These are phyloP conservation scores for Idaea aversata DNA, from an alignment of 2,888 invertebrate species.

Conservation along the genomic window DNA sequence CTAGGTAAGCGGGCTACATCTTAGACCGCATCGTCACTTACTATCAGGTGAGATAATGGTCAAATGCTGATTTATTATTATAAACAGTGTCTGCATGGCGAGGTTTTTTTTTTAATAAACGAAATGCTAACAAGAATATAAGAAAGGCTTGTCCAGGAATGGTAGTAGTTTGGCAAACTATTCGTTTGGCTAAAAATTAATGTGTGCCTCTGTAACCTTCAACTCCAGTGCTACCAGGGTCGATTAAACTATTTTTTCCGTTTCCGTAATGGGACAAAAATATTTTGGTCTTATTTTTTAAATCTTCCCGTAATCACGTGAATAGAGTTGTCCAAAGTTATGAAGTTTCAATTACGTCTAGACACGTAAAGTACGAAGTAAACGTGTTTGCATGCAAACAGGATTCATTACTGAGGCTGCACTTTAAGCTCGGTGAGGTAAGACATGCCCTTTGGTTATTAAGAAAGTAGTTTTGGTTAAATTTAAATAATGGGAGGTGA, in stretches of 20 bases:
- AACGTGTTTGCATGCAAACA: constrained; percentile 66
- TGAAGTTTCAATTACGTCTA: constrained; percentile 2
- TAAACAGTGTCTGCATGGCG: not conserved
- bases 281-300: not conserved
- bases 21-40: too few relatives aligned
- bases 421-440: not conserved
- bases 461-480: not conserved
- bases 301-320: not conserved
- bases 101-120: not conserved
- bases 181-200: too few relatives aligned
- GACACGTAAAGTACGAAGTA: constrained; percentile 39
- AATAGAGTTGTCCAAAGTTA: not conserved
- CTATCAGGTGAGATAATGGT: too few relatives aligned
- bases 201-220: too few relatives aligned
- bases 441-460: not conserved
- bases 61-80: not conserved
- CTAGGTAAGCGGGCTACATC: too few relatives aligned
- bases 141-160: too few relatives aligned
- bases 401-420: constrained; percentile 33
- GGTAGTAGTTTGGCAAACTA: too few relatives aligned
- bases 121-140: not conserved
- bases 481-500: not conserved
- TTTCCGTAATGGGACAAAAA: not conserved
- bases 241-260: too few relatives aligned
- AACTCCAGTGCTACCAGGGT: too few relatives aligned